Conservation (phyloP, 2,113 vertebrate species). For the Maccullochella peelii region DNA sequence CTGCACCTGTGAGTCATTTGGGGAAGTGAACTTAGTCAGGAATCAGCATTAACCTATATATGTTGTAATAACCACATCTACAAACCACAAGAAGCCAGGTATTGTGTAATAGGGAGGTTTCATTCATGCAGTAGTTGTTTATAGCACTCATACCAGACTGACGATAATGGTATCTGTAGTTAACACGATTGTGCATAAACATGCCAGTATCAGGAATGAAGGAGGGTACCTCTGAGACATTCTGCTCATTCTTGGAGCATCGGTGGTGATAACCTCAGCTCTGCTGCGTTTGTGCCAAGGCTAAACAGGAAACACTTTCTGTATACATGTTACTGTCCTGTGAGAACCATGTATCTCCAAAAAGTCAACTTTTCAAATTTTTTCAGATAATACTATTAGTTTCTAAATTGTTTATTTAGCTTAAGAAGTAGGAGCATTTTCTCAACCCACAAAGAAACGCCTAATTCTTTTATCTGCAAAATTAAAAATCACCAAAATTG, state of each 20-base stretch:
- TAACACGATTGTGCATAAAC: neutral
- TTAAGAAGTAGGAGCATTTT: neutral
- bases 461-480: too few species aligned
- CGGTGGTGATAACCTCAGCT: conserved; percentile 34
- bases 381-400: neutral
- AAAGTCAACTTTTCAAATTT: neutral
- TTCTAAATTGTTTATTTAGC: neutral
- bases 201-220: conserved; percentile 3
- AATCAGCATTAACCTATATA: neutral
- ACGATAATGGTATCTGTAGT: neutral
- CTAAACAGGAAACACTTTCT: conserved; percentile 4
- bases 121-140: neutral
- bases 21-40: neutral
- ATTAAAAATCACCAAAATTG: too few species aligned
- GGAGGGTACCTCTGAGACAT: conserved; percentile 9
- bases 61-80: neutral
- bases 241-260: conserved; percentile 24
- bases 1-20: neutral
- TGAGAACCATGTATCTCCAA: neutral
- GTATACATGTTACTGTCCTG: neutral
- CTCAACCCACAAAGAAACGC: neutral
- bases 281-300: conserved; percentile 3
- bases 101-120: neutral
- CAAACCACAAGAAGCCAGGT: neutral
- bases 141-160: neutral